These are phyloP conservation scores for Choristoneura fumiferana DNA, from an alignment of 1,140 invertebrate species.

Conservation along the genomic window DNA sequence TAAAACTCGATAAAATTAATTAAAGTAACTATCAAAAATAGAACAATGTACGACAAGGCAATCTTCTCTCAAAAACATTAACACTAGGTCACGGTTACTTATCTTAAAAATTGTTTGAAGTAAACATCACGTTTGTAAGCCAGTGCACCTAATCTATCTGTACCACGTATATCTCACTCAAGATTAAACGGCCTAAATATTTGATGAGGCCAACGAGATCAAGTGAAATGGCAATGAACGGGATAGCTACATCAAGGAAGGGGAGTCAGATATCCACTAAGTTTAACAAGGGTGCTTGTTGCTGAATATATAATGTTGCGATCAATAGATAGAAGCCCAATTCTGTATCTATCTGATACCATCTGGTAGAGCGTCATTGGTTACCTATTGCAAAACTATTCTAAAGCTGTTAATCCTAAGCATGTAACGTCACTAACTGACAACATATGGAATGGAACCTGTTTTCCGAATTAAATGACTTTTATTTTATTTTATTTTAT, in stretches of 20 bases:
- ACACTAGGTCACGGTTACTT: background rate
- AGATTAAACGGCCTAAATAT: conserved; percentile 74
- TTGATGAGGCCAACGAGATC: conserved; percentile 72
- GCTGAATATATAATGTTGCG: conserved; percentile 65
- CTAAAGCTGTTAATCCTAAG: too few relatives aligned
- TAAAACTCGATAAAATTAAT: too few relatives aligned
- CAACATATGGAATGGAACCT: too few relatives aligned
- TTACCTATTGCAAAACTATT: too few relatives aligned
- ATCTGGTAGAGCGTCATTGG: background rate
- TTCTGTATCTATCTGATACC: background rate
- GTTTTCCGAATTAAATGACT: too few relatives aligned
- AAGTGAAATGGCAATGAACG: conserved; percentile 68
- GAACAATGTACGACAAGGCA: too few relatives aligned
- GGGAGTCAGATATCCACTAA: conserved; percentile 54
- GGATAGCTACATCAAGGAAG: conserved; percentile 50
- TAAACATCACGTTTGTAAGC: conserved; percentile 45
- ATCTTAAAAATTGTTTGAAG: conserved; percentile 4
- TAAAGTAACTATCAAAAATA: too few relatives aligned
- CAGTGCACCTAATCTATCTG: conserved; percentile 48
- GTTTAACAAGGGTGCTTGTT: conserved; percentile 69
- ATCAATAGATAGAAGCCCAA: conserved; percentile 53
- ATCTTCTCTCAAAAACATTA: too few relatives aligned
- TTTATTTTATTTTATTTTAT: too few relatives aligned
- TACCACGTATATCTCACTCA: conserved; percentile 40
- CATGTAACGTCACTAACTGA: too few relatives aligned